Conservation (phyloP, 1,140 invertebrate genomes). For the Zaprionus nigranus region DNA sequence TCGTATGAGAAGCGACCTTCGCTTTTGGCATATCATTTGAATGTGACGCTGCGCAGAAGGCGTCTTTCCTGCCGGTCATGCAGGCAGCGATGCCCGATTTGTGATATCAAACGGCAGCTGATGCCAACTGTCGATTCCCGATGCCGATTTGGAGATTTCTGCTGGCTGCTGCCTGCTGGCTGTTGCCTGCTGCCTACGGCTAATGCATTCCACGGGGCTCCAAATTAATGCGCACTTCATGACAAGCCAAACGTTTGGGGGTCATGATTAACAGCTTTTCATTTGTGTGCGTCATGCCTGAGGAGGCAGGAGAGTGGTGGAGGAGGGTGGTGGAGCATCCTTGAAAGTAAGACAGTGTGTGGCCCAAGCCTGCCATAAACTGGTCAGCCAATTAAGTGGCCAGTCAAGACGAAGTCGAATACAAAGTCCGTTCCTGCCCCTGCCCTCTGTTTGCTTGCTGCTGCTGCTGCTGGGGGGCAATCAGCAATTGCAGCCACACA, state of each 20-base stretch:
- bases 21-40: slow-evolving; percentile 66
- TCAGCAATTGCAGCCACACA: slow-evolving; percentile 40
- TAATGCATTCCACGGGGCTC: slow-evolving; percentile 39
- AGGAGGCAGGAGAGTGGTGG: neutral
- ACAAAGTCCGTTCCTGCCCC: neutral
- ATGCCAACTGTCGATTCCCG: slow-evolving; percentile 2
- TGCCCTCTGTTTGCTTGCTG: too few species aligned
- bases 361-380: slow-evolving; percentile 25
- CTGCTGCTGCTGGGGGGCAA: slow-evolving; percentile 1
- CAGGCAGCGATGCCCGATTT: slow-evolving; percentile 17
- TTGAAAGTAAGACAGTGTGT: slow-evolving; percentile 26
- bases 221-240: slow-evolving; percentile 68
- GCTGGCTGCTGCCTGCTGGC: neutral
- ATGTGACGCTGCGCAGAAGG: slow-evolving; percentile 41
- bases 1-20: neutral
- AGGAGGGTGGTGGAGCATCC: neutral
- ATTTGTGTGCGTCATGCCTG: slow-evolving; percentile 35
- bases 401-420: slow-evolving; percentile 5
- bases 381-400: slow-evolving; percentile 48
- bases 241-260: slow-evolving; percentile 57
- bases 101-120: neutral
- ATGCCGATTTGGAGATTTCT: neutral
- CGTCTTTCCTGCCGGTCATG: slow-evolving; percentile 66
- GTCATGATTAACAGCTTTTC: slow-evolving; percentile 51
- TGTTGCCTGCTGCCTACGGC: slow-evolving; percentile 20